A percentile compares a stretch with the other conserved stretches of the same genome.
phyloP scores from a whole-genome alignment of 37 sponge, comb jelly and placozoan genomes.

The Dysidea cf. avara region DNA sequence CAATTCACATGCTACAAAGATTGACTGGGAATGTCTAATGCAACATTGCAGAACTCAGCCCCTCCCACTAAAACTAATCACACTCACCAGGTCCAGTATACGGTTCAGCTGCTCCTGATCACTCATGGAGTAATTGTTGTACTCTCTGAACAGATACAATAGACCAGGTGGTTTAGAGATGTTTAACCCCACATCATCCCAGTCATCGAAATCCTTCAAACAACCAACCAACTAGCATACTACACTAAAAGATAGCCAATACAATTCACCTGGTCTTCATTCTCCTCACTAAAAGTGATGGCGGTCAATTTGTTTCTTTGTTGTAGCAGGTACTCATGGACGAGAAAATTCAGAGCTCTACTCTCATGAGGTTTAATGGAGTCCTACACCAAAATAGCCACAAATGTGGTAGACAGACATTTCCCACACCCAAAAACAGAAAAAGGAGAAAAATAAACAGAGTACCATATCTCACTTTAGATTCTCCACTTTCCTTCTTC shows the following conservation, averaged over 20 bases:
- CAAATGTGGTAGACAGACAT: not conserved
- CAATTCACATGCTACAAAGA: too few relatives aligned
- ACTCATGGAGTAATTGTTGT: constrained; percentile 46
- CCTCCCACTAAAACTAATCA: not conserved
- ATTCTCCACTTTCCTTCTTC: not conserved
- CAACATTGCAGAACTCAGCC: not conserved
- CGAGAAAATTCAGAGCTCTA: constrained; percentile 86
- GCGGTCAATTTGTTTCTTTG: constrained; percentile 77
- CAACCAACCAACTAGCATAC: too few relatives aligned
- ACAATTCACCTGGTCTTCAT: constrained; percentile 74
- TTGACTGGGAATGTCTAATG: too few relatives aligned
- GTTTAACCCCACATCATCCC: constrained; percentile 96
- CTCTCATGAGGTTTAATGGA: constrained; percentile 88
- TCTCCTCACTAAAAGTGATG: constrained; percentile 91
- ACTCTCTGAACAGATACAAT: constrained; percentile 77
- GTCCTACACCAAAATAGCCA: constrained; percentile 45
- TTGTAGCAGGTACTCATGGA: constrained; percentile 85
- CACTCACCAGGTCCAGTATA: constrained; percentile 49
- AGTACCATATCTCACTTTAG: constrained; percentile 5
- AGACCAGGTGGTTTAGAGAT: constrained; percentile 88
- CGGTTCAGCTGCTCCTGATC: constrained; percentile 56
- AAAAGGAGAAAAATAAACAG: too few relatives aligned
- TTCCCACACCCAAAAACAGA: too few relatives aligned
- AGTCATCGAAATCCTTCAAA: constrained; percentile 90
- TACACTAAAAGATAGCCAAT: not conserved